Percentiles rank a stretch among this genome's conserved stretches.
phyloP scores from a whole-genome alignment of 2,113 vertebrate genomes.

The Entomyzon cyanotis region DNA sequence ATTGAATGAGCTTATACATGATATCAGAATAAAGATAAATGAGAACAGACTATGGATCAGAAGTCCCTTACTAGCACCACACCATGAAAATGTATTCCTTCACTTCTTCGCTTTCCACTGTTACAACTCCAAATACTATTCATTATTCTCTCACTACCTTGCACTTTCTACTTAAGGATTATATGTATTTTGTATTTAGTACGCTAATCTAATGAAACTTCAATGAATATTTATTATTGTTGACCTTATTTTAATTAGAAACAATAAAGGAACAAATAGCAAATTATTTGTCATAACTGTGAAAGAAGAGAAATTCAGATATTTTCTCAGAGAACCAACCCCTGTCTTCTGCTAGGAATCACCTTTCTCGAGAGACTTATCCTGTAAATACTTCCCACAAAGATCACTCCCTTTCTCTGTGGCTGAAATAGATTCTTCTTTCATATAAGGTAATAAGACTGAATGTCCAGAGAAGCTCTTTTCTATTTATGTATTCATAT shows the following conservation, averaged over 20 bases:
- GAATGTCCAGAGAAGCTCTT: not conserved
- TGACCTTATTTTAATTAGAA: not conserved
- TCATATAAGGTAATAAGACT: not conserved
- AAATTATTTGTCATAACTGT: not conserved
- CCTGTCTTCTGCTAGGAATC: not conserved
- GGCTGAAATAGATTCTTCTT: not conserved
- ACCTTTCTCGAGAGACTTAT: not conserved
- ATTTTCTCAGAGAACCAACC: not conserved
- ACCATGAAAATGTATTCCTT: not conserved
- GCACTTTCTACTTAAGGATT: not conserved
- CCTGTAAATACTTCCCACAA: not conserved
- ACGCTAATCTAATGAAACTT: not conserved
- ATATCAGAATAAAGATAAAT: not conserved
- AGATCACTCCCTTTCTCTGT: not conserved
- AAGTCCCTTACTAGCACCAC: not conserved
- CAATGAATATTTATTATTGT: not conserved
- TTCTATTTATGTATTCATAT: not conserved
- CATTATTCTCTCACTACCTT: not conserved
- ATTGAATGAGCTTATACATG: not conserved
- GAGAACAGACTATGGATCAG: not conserved
- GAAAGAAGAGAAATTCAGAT: not conserved
- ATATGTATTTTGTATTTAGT: not conserved
- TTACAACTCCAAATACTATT: not conserved
- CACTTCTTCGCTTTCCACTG: not conserved
- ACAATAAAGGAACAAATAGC: not conserved